These are phyloP conservation scores for Stegophylla sp. DNA, from an alignment of 2,888 invertebrate genomes.

Conservation along the genomic window DNA sequence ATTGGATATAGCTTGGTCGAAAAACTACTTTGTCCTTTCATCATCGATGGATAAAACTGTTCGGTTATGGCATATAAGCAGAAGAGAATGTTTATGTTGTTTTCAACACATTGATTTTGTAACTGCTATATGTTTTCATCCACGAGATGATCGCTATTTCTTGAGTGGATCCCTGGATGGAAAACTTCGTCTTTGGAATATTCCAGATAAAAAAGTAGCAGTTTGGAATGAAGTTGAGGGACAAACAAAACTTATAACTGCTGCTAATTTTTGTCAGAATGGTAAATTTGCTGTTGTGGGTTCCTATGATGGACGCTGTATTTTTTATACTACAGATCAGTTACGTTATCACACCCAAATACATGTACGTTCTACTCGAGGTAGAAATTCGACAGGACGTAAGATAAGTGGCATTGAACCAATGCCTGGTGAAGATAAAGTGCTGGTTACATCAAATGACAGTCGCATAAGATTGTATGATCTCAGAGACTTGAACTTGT, in stretches of 20 bases:
- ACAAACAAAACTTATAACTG: conserved; percentile 92
- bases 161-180: conserved; percentile 97
- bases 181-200: conserved; percentile 98
- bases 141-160: conserved; percentile 88
- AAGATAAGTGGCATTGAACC: conserved; percentile 98
- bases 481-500: conserved; percentile 88
- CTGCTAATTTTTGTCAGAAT: conserved; percentile 92
- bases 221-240: conserved; percentile 97
- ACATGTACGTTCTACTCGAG: conserved; percentile 92
- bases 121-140: conserved; percentile 98
- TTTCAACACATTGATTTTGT: conserved; percentile 99
- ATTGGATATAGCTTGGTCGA: conserved; percentile 97
- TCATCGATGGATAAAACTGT: conserved; percentile 99
- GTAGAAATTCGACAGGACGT: conserved; percentile 90
- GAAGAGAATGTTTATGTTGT: conserved; percentile 96
- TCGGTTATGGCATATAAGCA: conserved; percentile 94
- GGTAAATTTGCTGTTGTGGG: conserved; percentile 98
- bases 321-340: conserved; percentile 98
- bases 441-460: conserved; percentile 96
- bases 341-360: conserved; percentile 98
- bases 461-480: conserved; percentile 96
- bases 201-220: conserved; percentile 98
- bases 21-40: conserved; percentile 96
- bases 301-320: conserved; percentile 96
- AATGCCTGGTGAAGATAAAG: conserved; percentile 94